These are phyloP conservation scores for Phyllostomus discolor DNA, from an alignment of 2,113 vertebrate species.

Conservation along the genomic window DNA sequence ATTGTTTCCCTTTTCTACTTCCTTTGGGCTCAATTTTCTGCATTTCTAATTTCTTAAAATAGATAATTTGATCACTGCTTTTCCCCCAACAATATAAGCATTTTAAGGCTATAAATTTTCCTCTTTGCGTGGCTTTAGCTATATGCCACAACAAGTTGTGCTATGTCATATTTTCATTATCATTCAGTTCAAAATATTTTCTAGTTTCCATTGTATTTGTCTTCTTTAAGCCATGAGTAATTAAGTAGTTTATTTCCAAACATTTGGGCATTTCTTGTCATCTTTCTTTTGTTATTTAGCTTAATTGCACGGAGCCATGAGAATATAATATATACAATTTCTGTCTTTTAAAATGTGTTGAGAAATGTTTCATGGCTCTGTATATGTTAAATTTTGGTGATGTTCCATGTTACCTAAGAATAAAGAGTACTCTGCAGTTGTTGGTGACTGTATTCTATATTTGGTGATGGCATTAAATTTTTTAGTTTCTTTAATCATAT, in stretches of 20 bases:
- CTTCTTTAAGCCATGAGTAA: neutral
- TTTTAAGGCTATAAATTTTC: neutral
- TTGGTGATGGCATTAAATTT: neutral
- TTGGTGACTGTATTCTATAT: neutral
- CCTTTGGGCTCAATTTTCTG: neutral
- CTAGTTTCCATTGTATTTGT: neutral
- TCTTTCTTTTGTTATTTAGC: neutral
- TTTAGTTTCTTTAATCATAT: neutral
- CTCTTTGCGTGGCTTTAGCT: neutral
- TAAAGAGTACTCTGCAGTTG: neutral
- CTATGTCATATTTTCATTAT: neutral
- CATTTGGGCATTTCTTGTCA: neutral
- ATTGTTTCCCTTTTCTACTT: neutral
- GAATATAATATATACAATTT: neutral
- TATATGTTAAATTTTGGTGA: neutral
- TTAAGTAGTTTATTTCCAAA: neutral
- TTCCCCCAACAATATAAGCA: neutral
- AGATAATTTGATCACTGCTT: neutral
- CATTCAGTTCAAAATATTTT: slow-evolving; percentile 4
- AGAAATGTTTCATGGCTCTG: neutral
- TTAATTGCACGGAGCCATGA: neutral
- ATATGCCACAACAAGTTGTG: neutral
- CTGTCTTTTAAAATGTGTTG: neutral
- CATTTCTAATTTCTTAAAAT: neutral
- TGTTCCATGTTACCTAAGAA: neutral